Conservation (phyloP, 2,888 invertebrate genomes). For the Gnatocerus cornutus region DNA sequence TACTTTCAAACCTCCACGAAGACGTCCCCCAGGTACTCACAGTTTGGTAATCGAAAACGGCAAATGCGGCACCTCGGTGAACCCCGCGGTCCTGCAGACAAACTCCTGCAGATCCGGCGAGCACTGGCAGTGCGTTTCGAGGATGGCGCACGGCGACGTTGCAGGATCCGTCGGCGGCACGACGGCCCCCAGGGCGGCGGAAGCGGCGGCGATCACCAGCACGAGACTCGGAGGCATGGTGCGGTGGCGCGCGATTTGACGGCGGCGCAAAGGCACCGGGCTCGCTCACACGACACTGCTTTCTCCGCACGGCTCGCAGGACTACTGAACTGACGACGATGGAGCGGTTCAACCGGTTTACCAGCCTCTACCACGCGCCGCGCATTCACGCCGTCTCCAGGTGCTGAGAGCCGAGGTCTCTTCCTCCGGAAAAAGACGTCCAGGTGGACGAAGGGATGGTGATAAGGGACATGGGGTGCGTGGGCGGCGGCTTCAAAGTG, state of each 20-base stretch:
- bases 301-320: slow-evolving; percentile 51
- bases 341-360: slow-evolving; percentile 51
- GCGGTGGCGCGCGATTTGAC: slow-evolving; percentile 49
- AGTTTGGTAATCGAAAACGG: slow-evolving; percentile 59
- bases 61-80: slow-evolving; percentile 59
- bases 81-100: slow-evolving; percentile 60
- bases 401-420: slow-evolving; percentile 24
- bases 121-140: slow-evolving; percentile 59
- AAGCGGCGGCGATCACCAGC: slow-evolving; percentile 46
- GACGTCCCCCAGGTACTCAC: slow-evolving; percentile 54
- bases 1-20: slow-evolving; percentile 23
- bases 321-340: slow-evolving; percentile 50
- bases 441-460: no score
- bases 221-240: slow-evolving; percentile 48
- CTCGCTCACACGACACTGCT: slow-evolving; percentile 50
- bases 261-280: slow-evolving; percentile 49
- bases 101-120: slow-evolving; percentile 60
- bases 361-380: slow-evolving; percentile 44
- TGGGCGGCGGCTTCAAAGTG: no score
- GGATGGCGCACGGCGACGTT: slow-evolving; percentile 53
- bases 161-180: slow-evolving; percentile 36
- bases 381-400: slow-evolving; percentile 45
- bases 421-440: not conserved
- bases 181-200: slow-evolving; percentile 34
- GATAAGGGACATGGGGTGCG: no score